Evolutionary conservation across 2,113 vertebrate species (phyloP).

Genomic region (Cygnus buccinator): DNA sequence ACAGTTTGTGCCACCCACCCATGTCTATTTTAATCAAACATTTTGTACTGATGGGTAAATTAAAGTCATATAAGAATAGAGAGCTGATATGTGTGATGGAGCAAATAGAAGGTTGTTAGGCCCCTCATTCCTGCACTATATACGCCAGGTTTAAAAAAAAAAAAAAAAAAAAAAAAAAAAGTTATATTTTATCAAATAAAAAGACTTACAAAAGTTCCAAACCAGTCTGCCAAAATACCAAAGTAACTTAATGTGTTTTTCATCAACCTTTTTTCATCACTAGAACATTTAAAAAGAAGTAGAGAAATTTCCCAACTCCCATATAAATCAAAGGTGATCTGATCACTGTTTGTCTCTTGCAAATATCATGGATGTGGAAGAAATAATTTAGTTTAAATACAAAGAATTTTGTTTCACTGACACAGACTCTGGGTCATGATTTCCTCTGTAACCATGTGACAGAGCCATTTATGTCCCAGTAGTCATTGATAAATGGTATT

Average conservation of each 20-base stretch:
- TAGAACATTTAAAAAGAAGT: background rate
- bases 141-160: background rate
- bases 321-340: background rate
- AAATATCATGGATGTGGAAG: background rate
- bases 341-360: background rate
- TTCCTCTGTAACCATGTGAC: background rate
- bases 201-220: background rate
- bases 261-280: background rate
- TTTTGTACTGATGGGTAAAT: constrained; percentile 29
- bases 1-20: constrained; percentile 30
- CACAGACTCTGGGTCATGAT: background rate
- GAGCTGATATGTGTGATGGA: background rate
- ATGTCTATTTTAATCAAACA: constrained; percentile 56
- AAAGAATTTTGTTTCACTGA: background rate
- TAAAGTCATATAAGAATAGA: background rate
- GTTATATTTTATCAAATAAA: background rate
- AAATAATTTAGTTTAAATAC: background rate
- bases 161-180: background rate
- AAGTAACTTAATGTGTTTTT: background rate
- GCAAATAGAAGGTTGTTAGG: background rate
- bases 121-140: background rate
- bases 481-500: background rate
- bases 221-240: background rate
- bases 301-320: background rate
- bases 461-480: background rate